Evolutionary conservation across 30 jellyfish, hydroid and myxozoan species (phyloP).

Genomic region (Phacellophora camtschatica): DNA sequence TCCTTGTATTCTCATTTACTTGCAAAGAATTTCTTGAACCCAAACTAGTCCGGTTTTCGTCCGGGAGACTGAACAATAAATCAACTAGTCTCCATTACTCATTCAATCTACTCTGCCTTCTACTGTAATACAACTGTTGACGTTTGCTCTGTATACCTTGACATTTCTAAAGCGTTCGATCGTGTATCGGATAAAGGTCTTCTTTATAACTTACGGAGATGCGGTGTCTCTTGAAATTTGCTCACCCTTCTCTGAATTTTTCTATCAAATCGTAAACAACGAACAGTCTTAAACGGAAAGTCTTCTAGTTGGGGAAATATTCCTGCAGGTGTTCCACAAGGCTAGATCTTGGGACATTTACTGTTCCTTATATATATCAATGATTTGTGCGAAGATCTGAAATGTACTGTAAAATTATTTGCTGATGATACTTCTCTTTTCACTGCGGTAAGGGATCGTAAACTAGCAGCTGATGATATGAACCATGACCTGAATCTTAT

Average conservation of each 20-base stretch:
- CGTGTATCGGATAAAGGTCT: background rate
- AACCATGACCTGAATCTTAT: too few species aligned
- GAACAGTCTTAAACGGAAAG: background rate
- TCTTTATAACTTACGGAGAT: background rate
- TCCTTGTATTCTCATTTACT: too few species aligned
- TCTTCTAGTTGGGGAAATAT: background rate
- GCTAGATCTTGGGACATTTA: background rate
- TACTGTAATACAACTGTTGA: background rate
- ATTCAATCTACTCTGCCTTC: too few species aligned
- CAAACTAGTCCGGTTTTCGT: background rate
- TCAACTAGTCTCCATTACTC: too few species aligned
- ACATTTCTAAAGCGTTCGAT: background rate
- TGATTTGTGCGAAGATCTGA: background rate
- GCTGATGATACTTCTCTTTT: background rate
- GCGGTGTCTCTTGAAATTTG: background rate
- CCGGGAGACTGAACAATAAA: too few species aligned
- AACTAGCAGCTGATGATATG: too few species aligned
- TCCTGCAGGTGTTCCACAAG: background rate
- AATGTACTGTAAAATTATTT: background rate
- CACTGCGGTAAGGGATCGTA: background rate
- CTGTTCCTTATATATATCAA: background rate
- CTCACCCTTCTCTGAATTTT: background rate
- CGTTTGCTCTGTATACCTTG: background rate
- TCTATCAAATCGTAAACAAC: background rate
- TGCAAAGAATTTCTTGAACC: background rate